A percentile compares a stretch with the other conserved stretches of the same genome.
Evolutionary conservation across 1,140 invertebrate species (phyloP).

Genomic region (Eueides isabella): DNA sequence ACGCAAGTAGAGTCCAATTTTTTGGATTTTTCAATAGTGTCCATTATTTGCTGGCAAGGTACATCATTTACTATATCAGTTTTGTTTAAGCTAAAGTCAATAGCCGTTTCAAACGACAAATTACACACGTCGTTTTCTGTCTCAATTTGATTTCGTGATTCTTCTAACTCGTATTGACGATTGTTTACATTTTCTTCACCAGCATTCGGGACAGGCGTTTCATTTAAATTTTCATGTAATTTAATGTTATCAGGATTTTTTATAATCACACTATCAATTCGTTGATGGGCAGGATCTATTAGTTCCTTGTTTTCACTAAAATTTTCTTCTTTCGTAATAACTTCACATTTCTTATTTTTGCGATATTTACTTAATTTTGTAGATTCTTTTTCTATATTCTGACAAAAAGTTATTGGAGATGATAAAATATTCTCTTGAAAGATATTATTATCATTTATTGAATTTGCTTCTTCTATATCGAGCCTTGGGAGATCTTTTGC

Average conservation of each 20-base stretch:
- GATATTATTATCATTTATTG: conserved; percentile 15
- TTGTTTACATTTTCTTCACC: not conserved
- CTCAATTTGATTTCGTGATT: not conserved
- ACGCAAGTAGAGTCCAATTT: not conserved
- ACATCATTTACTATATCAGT: conserved; percentile 4
- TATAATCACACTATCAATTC: conserved; percentile 74
- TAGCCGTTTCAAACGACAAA: conserved; percentile 48
- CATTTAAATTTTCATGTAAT: conserved; percentile 38
- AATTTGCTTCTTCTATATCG: conserved; percentile 24
- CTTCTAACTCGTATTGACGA: not conserved
- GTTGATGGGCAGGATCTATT: conserved; percentile 35
- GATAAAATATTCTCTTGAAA: conserved; percentile 7
- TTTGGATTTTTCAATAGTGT: not conserved
- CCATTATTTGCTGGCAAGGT: not conserved
- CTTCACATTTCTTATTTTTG: conserved; percentile 58
- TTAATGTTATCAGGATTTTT: conserved; percentile 74
- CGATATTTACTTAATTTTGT: conserved; percentile 74
- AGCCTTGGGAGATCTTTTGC: conserved; percentile 37
- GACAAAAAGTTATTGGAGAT: conserved; percentile 8
- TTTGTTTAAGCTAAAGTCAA: conserved; percentile 66
- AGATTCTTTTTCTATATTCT: conserved; percentile 54
- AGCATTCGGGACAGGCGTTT: not conserved
- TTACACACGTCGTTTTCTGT: conserved; percentile 5
- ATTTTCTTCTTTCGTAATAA: conserved; percentile 40
- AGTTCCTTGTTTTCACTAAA: conserved; percentile 17